Base-by-base conservation (phyloP, 1,140 invertebrate species). In the Hyles euphorbiae region DNA sequence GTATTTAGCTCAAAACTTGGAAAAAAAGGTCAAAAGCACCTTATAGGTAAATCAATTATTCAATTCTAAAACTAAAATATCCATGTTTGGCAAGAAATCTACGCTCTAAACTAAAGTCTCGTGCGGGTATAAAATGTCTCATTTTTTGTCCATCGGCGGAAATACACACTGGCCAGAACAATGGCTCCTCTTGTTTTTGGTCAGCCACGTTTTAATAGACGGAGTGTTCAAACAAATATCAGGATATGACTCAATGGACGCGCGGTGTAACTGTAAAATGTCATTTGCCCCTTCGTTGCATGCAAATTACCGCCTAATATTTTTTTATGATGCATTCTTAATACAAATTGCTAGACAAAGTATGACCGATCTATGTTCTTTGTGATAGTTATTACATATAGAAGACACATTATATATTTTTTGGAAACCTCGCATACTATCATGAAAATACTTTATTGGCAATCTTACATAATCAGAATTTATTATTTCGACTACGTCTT, bases 91-190 rank as follows among this genome's bases (percentile, higher is more conserved):
- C 46, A 48, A 8, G 46, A 5, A 11, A 22, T 10, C 22, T 11
- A 48, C n/a, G 12, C 7, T 48, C 5, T 2, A 11, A n/a, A 48
- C 8, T 48, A 48, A 5, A 48, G n/a, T 48, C n/a, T 11, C 34
- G 33, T 34, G 10, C 32, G 32, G 34, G 12, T 45, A 12, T 43
- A 63, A 70, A 71, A 52, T 70, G 62, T 74, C 63, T 72, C 40
- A 72, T 66, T 78, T 81, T 79, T 78, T 69, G 60, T 70, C 53
- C 61, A 64, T 67, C 67, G 66, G 54, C 77, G 82, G 80, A 83
- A 82, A 76, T 78, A 68, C 78, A 74, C 65, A 81, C 65, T 76
- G 56, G 72, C 72, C 63, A 57, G 67, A 76, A 85, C 82, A 85
- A 85, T 85, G 79, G 74, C 44, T 58, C 46, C 65, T 56, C 74